Base-by-base conservation (phyloP, 1,140 invertebrate genomes). In the Delia radicum region DNA sequence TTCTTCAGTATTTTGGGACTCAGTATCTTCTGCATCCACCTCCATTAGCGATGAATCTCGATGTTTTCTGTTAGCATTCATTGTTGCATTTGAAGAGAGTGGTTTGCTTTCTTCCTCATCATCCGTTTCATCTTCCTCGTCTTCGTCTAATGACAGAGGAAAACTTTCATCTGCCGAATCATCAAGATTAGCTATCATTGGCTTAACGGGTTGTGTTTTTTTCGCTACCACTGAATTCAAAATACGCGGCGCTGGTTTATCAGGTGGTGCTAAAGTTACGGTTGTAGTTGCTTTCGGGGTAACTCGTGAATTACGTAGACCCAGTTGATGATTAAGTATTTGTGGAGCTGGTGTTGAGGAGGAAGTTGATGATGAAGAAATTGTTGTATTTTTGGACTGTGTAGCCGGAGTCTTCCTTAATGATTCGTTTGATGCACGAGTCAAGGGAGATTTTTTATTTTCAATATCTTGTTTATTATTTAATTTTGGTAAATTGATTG, bases 181-280 rank as follows among this genome's bases (percentile, higher is more conserved):
- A 13, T 74, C 74, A n/a, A 83, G 79, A 77, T 80, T 83, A 73
- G 76, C 65, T 46, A 84, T 83, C 2, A 84, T 46, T 6, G 84
- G 81, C 73, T 83, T 82, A 7, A 85, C 79, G 0, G 82, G 76
- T 48, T 78, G 78, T 8, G 80, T 79, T 75, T 82, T 83, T 21
- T 81, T 84, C 37, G 81, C 81, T 73, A 86, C 81, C 13, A 84
- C 79, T 3, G 83, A 72, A 67, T 86, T 86, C 12, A 86, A 79
- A 73, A 86, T 86, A 18, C 84, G 79, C 6, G 85, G 85, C 26
- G 82, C 77, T n/a, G 85, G 81, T 67, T 85, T 85, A 29, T 73
- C 73, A 0, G 71, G 28, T 15, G 48, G 8, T 13, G 48, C 15
- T 27, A 42, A 26, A 10, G 31, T 31, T n/a, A 33, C 13, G 6